A percentile compares a stretch with the other conserved stretches of the same genome.
Evolutionary conservation across 1,140 invertebrate species (phyloP).

Genomic region (Tetraneura akinire): DNA sequence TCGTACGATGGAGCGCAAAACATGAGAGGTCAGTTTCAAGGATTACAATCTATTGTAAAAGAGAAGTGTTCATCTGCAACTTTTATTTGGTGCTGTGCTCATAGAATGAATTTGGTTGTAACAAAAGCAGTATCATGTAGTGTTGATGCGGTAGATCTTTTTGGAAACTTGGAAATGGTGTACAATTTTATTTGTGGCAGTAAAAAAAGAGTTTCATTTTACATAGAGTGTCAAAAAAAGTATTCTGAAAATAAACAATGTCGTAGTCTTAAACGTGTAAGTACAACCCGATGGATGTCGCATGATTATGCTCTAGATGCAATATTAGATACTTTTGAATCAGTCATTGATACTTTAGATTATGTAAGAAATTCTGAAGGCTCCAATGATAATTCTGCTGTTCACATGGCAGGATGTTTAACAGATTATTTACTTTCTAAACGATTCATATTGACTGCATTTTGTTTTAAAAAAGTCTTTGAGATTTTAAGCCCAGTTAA

Average conservation of each 20-base stretch:
- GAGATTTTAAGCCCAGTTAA: neutral
- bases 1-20: constrained; percentile 10
- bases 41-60: constrained; percentile 9
- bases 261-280: neutral
- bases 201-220: neutral
- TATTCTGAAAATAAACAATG: neutral
- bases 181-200: neutral
- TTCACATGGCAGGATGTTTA: neutral
- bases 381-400: neutral
- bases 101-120: neutral
- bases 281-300: neutral
- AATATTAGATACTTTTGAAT: neutral
- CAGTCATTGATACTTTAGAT: neutral
- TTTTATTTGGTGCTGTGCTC: neutral
- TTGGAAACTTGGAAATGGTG: neutral
- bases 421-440: neutral
- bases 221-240: neutral
- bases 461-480: neutral
- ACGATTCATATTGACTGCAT: neutral
- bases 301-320: neutral
- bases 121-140: neutral
- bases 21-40: neutral
- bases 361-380: neutral
- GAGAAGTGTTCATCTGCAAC: neutral
- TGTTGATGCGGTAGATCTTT: neutral